Percentiles rank a stretch among this genome's conserved stretches.
Evolutionary conservation across 2,113 vertebrate species (phyloP).

Genomic region (Phyllostomus discolor): DNA sequence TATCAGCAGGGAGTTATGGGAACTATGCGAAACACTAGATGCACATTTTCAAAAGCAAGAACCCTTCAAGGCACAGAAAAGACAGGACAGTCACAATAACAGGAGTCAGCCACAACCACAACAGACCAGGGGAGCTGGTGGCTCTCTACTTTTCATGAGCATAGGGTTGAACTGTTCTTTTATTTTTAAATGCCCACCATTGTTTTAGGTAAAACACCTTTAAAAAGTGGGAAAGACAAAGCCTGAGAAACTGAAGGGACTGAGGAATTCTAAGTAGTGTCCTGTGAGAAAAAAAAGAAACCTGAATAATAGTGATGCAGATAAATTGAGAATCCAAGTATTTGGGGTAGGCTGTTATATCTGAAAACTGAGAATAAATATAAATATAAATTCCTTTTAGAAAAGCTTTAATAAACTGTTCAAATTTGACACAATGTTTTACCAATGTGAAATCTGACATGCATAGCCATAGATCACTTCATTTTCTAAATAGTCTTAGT

Average conservation of each 20-base stretch:
- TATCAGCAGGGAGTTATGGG: slow-evolving; percentile 50
- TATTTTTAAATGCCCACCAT: slow-evolving; percentile 11
- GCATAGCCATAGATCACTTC: background rate
- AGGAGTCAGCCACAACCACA: background rate
- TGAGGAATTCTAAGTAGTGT: background rate
- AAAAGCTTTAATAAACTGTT: background rate
- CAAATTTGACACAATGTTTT: background rate
- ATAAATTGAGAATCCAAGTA: background rate
- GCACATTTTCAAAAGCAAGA: slow-evolving; percentile 59
- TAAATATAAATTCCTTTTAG: background rate
- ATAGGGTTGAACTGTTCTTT: background rate
- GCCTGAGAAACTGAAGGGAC: background rate
- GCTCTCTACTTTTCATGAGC: background rate
- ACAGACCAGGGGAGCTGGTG: background rate
- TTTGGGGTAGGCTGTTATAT: background rate
- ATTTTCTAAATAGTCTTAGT: background rate
- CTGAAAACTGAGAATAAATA: background rate
- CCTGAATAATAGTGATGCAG: background rate
- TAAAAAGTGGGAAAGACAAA: slow-evolving; percentile 22
- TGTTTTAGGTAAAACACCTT: slow-evolving; percentile 10
- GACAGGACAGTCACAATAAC: background rate
- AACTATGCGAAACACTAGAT: slow-evolving; percentile 34
- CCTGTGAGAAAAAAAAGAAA: background rate
- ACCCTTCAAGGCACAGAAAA: slow-evolving; percentile 44
- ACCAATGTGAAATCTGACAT: background rate